These are phyloP conservation scores for Agapetus fuscipes DNA, from an alignment of 2,888 invertebrate species.

Conservation along the genomic window DNA sequence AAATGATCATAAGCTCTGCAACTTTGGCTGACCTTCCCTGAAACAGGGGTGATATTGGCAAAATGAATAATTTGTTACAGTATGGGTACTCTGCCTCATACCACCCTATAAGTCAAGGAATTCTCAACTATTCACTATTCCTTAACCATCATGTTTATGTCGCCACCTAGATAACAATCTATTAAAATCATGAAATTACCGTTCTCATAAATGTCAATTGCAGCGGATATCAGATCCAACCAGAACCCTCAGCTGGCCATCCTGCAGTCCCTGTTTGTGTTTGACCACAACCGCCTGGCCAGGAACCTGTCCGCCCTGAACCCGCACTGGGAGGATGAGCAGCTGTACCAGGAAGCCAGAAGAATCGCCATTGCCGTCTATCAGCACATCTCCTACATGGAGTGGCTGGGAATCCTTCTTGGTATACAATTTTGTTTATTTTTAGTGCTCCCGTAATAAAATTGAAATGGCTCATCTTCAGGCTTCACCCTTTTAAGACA, in stretches of 20 bases:
- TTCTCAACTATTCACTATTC: no score
- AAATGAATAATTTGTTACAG: no score
- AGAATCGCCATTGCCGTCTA: constrained; percentile 45
- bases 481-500: no score
- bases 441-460: neutral
- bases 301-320: constrained; percentile 41
- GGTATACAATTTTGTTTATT: constrained; percentile 29
- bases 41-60: no score
- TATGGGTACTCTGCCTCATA: no score
- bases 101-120: no score
- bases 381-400: constrained; percentile 51
- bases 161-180: no score
- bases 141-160: no score
- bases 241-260: constrained; percentile 46
- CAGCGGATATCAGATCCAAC: no score
- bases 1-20: no score
- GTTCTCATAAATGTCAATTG: neutral
- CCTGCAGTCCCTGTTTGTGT: constrained; percentile 41
- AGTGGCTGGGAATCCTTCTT: constrained; percentile 46
- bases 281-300: constrained; percentile 50
- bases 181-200: neutral
- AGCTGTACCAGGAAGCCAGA: constrained; percentile 46
- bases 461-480: no score
- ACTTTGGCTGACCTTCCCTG: no score
- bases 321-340: constrained; percentile 48